phyloP scores from a whole-genome alignment of 2,113 vertebrate species.

The Rallus limicola region DNA sequence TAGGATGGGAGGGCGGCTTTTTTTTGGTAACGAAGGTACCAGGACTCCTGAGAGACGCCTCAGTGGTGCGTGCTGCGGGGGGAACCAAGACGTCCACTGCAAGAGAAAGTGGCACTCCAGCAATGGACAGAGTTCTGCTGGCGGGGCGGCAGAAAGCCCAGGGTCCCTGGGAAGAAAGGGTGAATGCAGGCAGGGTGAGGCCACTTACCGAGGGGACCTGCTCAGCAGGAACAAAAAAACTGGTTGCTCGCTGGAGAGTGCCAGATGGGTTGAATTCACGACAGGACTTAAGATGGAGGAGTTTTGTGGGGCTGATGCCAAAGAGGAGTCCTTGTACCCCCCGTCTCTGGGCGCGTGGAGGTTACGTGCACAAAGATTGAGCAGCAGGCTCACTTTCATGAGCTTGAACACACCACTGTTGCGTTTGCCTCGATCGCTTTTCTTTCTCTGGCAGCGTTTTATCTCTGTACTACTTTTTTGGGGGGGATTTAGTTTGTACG shows the following conservation, averaged over 20 bases:
- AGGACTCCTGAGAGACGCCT: not conserved
- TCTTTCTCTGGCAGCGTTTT: not conserved
- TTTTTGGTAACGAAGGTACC: not conserved
- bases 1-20: not conserved
- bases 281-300: constrained; percentile 25
- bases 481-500: not conserved
- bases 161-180: not conserved
- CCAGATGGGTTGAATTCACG: not conserved
- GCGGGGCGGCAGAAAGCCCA: not conserved
- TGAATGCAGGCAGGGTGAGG: not conserved
- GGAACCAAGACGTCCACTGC: not conserved
- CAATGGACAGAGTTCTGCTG: not conserved
- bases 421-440: not conserved
- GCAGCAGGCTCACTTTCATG: not conserved
- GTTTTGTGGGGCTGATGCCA: constrained; percentile 6
- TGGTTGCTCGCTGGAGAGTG: not conserved
- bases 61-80: not conserved
- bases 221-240: not conserved
- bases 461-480: not conserved
- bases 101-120: not conserved
- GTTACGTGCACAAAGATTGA: not conserved
- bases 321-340: not conserved
- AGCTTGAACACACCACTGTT: not conserved
- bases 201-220: not conserved
- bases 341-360: not conserved